phyloP scores from a whole-genome alignment of 2,888 invertebrate species.

The Baronia brevicornis region DNA sequence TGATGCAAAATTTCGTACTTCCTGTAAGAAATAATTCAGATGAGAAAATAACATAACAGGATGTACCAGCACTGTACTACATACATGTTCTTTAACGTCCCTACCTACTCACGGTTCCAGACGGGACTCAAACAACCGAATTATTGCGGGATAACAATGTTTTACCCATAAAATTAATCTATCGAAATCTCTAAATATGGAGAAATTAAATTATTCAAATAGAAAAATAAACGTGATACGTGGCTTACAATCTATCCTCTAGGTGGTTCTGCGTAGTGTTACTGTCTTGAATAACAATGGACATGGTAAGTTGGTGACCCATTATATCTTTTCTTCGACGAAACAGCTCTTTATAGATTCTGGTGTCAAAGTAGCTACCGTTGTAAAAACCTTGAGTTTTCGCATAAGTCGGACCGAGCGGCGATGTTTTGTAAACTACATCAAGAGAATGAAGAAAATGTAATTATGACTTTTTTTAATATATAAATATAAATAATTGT shows the following conservation, averaged over 20 bases:
- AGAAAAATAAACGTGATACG: too few species aligned
- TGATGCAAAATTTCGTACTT: too few species aligned
- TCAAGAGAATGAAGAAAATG: not conserved
- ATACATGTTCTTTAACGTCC: too few species aligned
- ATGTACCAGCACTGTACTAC: too few species aligned
- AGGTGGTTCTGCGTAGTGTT: slow-evolving; percentile 44
- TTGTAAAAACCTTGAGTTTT: slow-evolving; percentile 42
- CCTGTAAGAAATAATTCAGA: too few species aligned
- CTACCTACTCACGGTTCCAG: too few species aligned
- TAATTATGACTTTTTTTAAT: not conserved
- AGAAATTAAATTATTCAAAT: too few species aligned
- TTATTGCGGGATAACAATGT: too few species aligned
- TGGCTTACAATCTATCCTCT: slow-evolving; percentile 51
- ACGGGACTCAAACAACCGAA: too few species aligned
- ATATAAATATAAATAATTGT: not conserved
- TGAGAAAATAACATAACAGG: too few species aligned
- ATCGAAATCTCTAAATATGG: too few species aligned
- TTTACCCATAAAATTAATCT: too few species aligned
- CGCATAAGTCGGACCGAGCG: slow-evolving; percentile 25
- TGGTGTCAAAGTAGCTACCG: slow-evolving; percentile 32
- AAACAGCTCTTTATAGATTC: slow-evolving; percentile 38
- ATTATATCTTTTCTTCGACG: slow-evolving; percentile 43
- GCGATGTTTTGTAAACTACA: slow-evolving; percentile 46
- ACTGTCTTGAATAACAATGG: slow-evolving; percentile 54
- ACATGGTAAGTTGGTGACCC: slow-evolving; percentile 47